Base-by-base conservation (phyloP, 2,113 vertebrate species). In the Ctenomys sociabilis region DNA sequence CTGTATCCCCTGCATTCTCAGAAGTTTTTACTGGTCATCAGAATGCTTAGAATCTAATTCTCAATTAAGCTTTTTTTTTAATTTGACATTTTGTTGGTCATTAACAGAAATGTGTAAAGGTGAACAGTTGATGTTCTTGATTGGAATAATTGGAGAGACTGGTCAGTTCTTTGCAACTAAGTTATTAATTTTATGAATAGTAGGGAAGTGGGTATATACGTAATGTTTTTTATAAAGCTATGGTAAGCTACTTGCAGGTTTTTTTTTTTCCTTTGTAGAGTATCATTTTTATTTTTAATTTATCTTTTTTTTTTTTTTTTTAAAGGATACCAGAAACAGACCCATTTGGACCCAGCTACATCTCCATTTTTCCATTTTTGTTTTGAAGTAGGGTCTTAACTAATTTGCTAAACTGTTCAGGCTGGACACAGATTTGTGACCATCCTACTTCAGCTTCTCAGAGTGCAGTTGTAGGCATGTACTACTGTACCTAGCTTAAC, bases 41-140 rank as follows among this genome's bases (percentile, higher is more conserved):
- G 57, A 75, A 92, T 45, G n/a, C 64, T 89, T 19, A 88, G n/a
- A 85, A 64, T 64, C 19, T 92, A 40, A 93, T 92, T 93, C 37
- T 57, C 30, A 92, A 11, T 57, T 88, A 66, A 88, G 66, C 40
- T 54, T 54, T 54, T 91, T 94, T 75, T 81, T 40, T 45, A 86
- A 81, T 88, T 64, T 89, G 24, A 13, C 83, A 93, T 95, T 96
- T 96, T 95, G 61, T 95, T 88, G 96, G 73, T 97, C 94, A 97
- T 87, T 97, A 93, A 85, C 32, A 95, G 82, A 88, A 68, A 90
- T 97, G 95, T 91, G 86, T 90, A 92, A 97, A 86, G 97, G 84
- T 97, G 95, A 97, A 96, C 88, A 75, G 14, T 88, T 84, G 83
- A 66, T 83, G 68, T 95, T 43, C 84, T 92, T 68, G 85, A 70